Conservation (phyloP, 2,797 vertebrate species). For the Chaetophractus vellerosus region DNA sequence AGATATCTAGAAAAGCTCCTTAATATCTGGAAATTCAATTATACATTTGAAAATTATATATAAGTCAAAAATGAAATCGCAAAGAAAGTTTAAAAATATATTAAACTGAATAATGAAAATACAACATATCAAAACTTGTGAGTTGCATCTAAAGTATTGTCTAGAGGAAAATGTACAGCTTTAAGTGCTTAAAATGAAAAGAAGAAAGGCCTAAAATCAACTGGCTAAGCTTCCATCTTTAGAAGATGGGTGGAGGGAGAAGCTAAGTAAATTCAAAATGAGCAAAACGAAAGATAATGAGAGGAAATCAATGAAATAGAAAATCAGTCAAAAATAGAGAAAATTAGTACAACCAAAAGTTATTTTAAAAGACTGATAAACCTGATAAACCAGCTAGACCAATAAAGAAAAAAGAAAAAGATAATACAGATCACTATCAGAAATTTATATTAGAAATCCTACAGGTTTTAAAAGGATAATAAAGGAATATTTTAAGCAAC, state of each 20-base stretch:
- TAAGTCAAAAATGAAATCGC: neutral
- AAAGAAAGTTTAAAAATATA: neutral
- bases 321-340: neutral
- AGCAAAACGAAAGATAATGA: neutral
- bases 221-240: neutral
- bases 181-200: neutral
- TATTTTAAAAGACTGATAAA: neutral
- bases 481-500: neutral
- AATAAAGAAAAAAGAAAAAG: neutral
- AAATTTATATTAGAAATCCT: neutral
- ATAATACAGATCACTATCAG: neutral
- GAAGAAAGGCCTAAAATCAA: neutral
- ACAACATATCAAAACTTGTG: neutral
- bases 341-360: neutral
- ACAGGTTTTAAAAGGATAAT: neutral
- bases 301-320: neutral
- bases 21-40: neutral
- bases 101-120: neutral
- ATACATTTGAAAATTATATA: neutral
- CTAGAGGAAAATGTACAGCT: neutral
- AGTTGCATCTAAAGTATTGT: neutral
- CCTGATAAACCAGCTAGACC: neutral
- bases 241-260: neutral
- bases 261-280: neutral
- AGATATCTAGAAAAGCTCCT: neutral